Evolutionary conservation across 2,113 vertebrate species (phyloP), one percentile per base, ranked within the genome.

Genomic region (Chloebia gouldiae): DNA sequence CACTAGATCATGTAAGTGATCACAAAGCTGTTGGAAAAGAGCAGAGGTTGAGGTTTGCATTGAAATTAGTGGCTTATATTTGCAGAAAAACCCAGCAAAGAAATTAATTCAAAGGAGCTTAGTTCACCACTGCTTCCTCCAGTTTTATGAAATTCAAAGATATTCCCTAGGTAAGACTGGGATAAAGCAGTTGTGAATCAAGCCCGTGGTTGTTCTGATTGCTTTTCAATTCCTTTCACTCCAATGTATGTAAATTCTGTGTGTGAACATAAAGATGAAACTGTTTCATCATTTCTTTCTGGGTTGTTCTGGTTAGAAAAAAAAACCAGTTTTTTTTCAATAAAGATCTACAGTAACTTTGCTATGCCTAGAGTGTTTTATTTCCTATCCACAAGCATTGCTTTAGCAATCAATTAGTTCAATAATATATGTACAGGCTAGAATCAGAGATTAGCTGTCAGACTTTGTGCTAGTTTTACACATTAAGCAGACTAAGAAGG

Each of bases 331-430:
- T 73, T 73, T 35, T 68, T 50, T 4, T 1, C 96, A 98, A 97
- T 97, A 97, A 98, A 98, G 96, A 92, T 93, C 93, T 95, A 30
- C 88, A 84, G 91, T 96, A 96, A 95, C 63, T 82, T 96, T 83
- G 51, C 71, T 49, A 80, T 51, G 96, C 79, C 45, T 97, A 31
- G 63, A 96, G 95, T 96, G 96, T 97, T 97, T 98, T 96, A 88
- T 97, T 97, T 97, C 95, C 94, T 95, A n/a, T 15, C 28, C 61
- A 18, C 13, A 66, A 92, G 64, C 35, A 0, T 7, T 88, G 82
- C 6, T 54, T 81, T 53, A 88, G 65, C 53, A 44, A 49, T 66
- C 59, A 49, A 1, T 59, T 7, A 45, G 6, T 28, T 56, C 81
- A 78, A 1, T 51, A 68, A 50, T 16, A 2, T 6, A 11, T 7